Percentiles rank a stretch among this genome's conserved stretches.
Evolutionary conservation across 2,888 invertebrate species (phyloP).

Genomic region (Nomada ferruginata): DNA sequence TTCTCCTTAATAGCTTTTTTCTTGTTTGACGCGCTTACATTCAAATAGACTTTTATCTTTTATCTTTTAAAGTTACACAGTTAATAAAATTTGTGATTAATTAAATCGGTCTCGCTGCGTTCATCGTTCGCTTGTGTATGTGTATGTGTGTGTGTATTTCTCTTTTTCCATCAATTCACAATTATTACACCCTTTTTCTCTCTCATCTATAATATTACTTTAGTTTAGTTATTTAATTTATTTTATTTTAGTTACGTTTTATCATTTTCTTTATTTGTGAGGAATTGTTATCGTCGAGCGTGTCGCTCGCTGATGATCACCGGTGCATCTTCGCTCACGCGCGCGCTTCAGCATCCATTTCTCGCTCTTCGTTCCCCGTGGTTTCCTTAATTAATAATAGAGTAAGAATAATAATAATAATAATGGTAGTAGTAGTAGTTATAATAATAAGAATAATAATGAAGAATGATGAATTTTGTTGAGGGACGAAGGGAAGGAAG

Average conservation of each 20-base stretch:
- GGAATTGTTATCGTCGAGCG: conserved; percentile 76
- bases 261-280: conserved; percentile 67
- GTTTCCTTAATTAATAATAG: conserved; percentile 39
- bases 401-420: conserved; percentile 36
- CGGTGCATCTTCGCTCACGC: conserved; percentile 58
- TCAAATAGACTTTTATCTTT: conserved; percentile 81
- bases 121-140: conserved; percentile 63
- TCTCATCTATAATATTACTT: conserved; percentile 57
- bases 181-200: conserved; percentile 33
- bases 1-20: conserved; percentile 77
- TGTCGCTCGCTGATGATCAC: conserved; percentile 58
- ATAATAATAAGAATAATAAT: conserved; percentile 2
- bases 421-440: conserved; percentile 24
- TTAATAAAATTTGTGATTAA: conserved; percentile 72
- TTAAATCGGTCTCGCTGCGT: conserved; percentile 65
- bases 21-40: conserved; percentile 79
- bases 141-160: conserved; percentile 40
- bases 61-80: conserved; percentile 78
- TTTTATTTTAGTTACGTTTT: conserved; percentile 48
- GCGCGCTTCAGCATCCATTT: conserved; percentile 45
- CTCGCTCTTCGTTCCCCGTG: conserved; percentile 41
- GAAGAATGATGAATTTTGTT: conserved; percentile 38
- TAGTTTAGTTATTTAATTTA: conserved; percentile 31
- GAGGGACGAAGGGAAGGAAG: conserved; percentile 51
- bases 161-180: conserved; percentile 47